Evolutionary conservation across 92 coral and sea anemone genomes (phyloP).

Genomic region (Muricea muricata): DNA sequence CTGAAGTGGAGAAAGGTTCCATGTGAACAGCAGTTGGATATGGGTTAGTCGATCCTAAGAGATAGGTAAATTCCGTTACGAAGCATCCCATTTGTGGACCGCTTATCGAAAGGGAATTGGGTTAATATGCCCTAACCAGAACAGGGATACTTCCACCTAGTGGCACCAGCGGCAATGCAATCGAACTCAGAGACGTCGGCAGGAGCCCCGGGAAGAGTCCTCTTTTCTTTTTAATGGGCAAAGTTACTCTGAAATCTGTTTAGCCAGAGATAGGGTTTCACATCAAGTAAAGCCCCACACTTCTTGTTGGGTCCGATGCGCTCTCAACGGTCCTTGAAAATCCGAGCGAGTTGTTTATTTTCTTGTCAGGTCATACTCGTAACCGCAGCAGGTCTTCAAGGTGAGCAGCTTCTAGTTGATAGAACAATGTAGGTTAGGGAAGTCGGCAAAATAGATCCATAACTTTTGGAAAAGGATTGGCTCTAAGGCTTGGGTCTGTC

Average conservation of each 20-base stretch:
- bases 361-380: constrained; percentile 66
- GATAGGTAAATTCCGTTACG: background rate
- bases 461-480: background rate
- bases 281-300: background rate
- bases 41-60: background rate
- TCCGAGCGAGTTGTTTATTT: constrained; percentile 56
- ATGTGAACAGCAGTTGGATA: constrained; percentile 43
- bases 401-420: constrained; percentile 71
- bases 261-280: background rate
- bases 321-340: constrained; percentile 40
- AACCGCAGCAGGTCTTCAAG: constrained; percentile 84
- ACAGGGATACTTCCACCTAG: background rate
- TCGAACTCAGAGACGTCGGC: background rate
- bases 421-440: background rate
- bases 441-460: background rate
- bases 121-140: constrained; percentile 62
- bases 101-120: constrained; percentile 64
- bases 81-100: constrained; percentile 23
- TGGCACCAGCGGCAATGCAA: background rate
- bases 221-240: background rate
- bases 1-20: constrained; percentile 71
- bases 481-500: constrained; percentile 57
- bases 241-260: background rate
- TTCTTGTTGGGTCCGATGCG: background rate
- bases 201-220: background rate